Percentiles rank a stretch among this genome's conserved stretches.
Evolutionary conservation across 2,113 vertebrate species (phyloP).

Genomic region (Nicator chloris): DNA sequence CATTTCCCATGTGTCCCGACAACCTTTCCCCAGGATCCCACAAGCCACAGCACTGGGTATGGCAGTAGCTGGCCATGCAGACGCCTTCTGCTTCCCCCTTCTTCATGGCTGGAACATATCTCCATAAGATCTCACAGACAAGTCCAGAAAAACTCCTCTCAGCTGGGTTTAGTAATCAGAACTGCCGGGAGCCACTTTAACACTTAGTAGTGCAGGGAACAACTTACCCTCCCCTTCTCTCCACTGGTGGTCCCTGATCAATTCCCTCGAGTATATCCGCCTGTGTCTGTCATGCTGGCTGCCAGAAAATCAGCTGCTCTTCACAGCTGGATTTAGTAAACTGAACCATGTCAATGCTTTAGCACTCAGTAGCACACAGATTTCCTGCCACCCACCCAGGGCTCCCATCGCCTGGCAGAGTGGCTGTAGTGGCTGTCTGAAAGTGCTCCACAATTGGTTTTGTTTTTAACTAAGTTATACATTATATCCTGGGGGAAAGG

Average conservation of each 20-base stretch:
- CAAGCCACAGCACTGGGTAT: background rate
- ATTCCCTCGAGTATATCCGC: background rate
- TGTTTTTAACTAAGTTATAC: background rate
- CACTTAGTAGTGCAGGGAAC: background rate
- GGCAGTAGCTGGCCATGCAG: background rate
- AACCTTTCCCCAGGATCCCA: background rate
- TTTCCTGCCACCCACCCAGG: slow-evolving; percentile 35
- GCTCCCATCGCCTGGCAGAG: background rate
- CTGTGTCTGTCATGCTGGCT: background rate
- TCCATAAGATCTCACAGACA: background rate
- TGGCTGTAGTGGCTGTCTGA: background rate
- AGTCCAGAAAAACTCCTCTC: background rate
- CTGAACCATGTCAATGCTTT: slow-evolving; percentile 16
- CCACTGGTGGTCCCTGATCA: background rate
- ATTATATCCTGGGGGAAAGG: background rate
- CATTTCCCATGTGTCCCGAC: fast-evolving
- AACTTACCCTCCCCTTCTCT: background rate
- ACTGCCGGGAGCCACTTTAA: background rate
- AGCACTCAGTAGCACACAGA: background rate
- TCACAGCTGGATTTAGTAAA: slow-evolving; percentile 48
- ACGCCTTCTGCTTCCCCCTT: background rate
- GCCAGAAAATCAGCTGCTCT: slow-evolving; percentile 23
- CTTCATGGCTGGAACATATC: fast-evolving
- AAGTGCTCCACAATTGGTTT: background rate
- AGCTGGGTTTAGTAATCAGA: background rate